phyloP scores from a whole-genome alignment of 1,140 invertebrate genomes.

The Thalassaphorura encarpata region DNA sequence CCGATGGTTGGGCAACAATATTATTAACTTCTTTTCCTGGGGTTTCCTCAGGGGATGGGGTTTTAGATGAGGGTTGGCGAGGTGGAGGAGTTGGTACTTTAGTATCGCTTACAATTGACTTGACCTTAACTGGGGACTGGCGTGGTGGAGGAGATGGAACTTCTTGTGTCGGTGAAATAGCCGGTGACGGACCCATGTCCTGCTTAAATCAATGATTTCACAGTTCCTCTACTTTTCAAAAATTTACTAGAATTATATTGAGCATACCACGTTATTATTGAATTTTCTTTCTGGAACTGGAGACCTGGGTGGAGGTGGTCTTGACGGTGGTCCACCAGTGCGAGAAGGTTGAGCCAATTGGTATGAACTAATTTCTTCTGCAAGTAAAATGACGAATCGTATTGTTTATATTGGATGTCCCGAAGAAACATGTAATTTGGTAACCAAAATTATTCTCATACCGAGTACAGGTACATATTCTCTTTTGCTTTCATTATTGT shows the following conservation, averaged over 20 bases:
- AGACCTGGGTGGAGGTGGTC: slow-evolving; percentile 30
- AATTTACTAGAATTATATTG: background rate
- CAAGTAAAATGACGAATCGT: background rate
- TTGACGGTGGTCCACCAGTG: slow-evolving; percentile 15
- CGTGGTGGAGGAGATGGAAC: slow-evolving; percentile 44
- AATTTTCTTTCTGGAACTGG: slow-evolving; percentile 29
- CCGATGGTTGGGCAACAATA: slow-evolving; percentile 7
- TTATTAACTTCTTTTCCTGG: slow-evolving; percentile 3
- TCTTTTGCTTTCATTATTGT: slow-evolving; percentile 13
- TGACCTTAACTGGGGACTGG: slow-evolving; percentile 36
- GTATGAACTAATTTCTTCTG: slow-evolving; percentile 1
- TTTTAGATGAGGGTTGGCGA: slow-evolving; percentile 23
- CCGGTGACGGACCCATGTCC: slow-evolving; percentile 20
- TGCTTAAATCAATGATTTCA: background rate
- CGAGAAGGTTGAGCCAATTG: slow-evolving; percentile 2
- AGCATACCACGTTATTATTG: background rate
- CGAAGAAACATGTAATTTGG: no score
- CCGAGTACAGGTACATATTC: background rate
- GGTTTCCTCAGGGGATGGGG: background rate
- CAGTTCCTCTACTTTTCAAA: background rate
- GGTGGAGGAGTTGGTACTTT: slow-evolving; percentile 40
- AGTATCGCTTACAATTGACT: slow-evolving; percentile 30
- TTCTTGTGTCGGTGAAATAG: slow-evolving; percentile 20
- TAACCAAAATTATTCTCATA: no score
- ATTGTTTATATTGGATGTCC: background rate